Conservation (phyloP, 1,140 invertebrate genomes). For the Paraescarpia echinospica region DNA sequence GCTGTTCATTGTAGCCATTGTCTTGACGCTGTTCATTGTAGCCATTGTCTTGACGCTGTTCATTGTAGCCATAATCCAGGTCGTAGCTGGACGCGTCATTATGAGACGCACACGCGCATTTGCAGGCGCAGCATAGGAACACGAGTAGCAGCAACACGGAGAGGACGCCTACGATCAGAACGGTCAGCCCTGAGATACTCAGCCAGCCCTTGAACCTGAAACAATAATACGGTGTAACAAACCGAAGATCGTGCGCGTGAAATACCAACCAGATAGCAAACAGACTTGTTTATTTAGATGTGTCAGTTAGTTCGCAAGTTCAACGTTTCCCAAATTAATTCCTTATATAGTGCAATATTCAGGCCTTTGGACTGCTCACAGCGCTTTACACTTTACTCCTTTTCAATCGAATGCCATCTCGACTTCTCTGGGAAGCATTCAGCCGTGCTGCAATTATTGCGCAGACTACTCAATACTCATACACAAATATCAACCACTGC, state of each 20-base stretch:
- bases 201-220: not conserved
- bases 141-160: not conserved
- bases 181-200: not conserved
- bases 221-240: not conserved
- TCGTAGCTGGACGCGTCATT: too few relatives aligned
- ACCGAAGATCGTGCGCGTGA: not conserved
- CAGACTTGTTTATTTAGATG: not conserved
- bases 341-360: too few relatives aligned
- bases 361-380: too few relatives aligned
- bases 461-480: too few relatives aligned
- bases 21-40: not conserved
- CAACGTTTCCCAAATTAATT: too few relatives aligned
- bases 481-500: too few relatives aligned
- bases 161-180: not conserved
- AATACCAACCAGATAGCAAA: not conserved
- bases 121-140: not conserved
- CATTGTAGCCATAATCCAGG: not conserved
- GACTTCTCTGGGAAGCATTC: too few relatives aligned
- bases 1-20: not conserved
- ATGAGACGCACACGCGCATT: not conserved
- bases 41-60: not conserved
- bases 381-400: too few relatives aligned
- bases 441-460: too few relatives aligned
- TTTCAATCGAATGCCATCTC: too few relatives aligned
- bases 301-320: too few relatives aligned